Evolutionary conservation across 2,888 invertebrate species (phyloP).

Genomic region (Eumacrocentrus americanus): DNA sequence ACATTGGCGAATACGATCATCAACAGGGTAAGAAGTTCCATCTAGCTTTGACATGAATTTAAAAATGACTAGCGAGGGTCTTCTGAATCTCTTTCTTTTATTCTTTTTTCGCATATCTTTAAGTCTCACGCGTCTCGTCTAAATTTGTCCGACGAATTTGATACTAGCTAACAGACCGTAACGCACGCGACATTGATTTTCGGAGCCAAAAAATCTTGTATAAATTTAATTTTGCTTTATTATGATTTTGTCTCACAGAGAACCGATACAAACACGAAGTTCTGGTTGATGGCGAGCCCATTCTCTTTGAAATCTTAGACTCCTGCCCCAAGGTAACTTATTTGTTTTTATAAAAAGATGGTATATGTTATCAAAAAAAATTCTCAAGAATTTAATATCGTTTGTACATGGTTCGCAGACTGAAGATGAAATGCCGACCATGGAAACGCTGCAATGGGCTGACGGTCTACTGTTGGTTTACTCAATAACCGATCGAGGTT

Average conservation of each 20-base stretch:
- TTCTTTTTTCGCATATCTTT: conserved; percentile 38
- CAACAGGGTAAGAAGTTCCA: conserved; percentile 77
- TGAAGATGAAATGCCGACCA: conserved; percentile 74
- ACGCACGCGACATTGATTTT: conserved; percentile 50
- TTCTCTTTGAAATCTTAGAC: conserved; percentile 89
- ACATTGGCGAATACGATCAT: conserved; percentile 94
- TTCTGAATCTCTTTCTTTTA: conserved; percentile 22
- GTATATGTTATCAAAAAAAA: neutral
- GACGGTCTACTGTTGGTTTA: conserved; percentile 88
- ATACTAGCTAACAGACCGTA: conserved; percentile 50
- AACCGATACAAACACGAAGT: conserved; percentile 91
- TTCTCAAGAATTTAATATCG: neutral
- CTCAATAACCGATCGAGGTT: conserved; percentile 85
- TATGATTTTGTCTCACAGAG: conserved; percentile 68
- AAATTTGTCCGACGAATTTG: conserved; percentile 58
- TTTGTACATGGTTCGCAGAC: conserved; percentile 63
- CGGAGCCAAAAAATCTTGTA: conserved; percentile 16
- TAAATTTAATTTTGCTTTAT: neutral
- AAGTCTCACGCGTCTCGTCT: conserved; percentile 46
- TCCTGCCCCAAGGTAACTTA: conserved; percentile 79
- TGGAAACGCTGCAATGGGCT: conserved; percentile 85
- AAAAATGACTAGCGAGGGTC: neutral
- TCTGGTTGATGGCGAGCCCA: conserved; percentile 85
- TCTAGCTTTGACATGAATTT: neutral
- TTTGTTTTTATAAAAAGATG: neutral